Evolutionary conservation across 2,797 vertebrate genomes (phyloP).

Genomic region (Pangasius larnaudii): DNA sequence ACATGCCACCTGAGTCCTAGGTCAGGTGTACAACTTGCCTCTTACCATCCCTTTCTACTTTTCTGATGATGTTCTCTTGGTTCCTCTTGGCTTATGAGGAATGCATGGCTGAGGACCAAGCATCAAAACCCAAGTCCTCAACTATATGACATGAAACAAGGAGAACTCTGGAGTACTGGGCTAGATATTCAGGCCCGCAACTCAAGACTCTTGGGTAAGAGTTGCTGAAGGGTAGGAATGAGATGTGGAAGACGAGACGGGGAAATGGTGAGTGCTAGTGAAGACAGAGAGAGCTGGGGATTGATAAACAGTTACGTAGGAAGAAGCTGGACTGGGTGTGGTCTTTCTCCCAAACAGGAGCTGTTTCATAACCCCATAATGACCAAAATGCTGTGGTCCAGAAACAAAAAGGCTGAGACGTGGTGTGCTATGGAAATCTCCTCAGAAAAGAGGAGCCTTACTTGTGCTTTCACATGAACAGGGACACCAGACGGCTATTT

Average conservation of each 20-base stretch:
- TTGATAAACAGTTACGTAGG: neutral
- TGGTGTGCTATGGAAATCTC: constrained; percentile 10
- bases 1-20: neutral
- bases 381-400: no score
- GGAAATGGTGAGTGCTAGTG: no score
- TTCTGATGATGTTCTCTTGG: neutral
- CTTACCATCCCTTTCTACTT: neutral
- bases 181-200: neutral
- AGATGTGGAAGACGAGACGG: no score
- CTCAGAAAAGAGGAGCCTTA: constrained; percentile 11
- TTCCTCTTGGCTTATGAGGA: neutral
- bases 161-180: neutral
- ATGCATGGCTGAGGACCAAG: neutral
- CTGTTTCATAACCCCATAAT: neutral
- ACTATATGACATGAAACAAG: neutral
- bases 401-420: constrained; percentile 9
- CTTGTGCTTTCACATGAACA: neutral
- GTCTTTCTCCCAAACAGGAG: neutral
- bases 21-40: neutral
- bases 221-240: neutral
- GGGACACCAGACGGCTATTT: constrained; percentile 6
- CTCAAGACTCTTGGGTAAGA: no score
- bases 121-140: neutral
- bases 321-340: neutral
- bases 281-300: neutral